Evolutionary conservation across 2,888 invertebrate species (phyloP).

Genomic region (Aleiodes alternator): DNA sequence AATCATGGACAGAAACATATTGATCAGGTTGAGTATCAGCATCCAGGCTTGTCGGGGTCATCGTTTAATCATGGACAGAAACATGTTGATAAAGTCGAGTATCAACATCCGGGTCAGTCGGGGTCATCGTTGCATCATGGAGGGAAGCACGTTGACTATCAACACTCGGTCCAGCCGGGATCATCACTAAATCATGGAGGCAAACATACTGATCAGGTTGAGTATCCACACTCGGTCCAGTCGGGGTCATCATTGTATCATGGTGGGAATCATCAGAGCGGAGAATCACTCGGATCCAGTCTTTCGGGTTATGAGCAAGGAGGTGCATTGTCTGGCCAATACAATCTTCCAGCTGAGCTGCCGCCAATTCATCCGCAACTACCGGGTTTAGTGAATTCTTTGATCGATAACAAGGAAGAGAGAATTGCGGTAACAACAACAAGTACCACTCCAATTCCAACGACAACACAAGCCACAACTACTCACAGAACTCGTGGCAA

Average conservation of each 20-base stretch:
- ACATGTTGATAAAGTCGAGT: slow-evolving; percentile 10
- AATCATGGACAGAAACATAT: slow-evolving; percentile 18
- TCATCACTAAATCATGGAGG: too few species aligned
- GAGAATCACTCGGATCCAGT: too few species aligned
- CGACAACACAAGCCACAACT: slow-evolving; percentile 63
- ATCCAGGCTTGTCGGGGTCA: slow-evolving; percentile 21
- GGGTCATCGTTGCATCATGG: too few species aligned
- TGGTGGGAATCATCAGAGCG: neutral
- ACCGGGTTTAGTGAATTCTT: slow-evolving; percentile 79
- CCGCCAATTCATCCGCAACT: slow-evolving; percentile 79
- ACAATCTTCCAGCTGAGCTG: slow-evolving; percentile 78
- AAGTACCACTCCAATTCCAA: slow-evolving; percentile 54
- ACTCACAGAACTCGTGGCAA: slow-evolving; percentile 65
- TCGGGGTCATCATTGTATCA: too few species aligned
- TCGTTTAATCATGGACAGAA: too few species aligned
- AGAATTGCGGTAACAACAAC: slow-evolving; percentile 49
- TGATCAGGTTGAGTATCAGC: neutral
- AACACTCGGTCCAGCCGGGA: slow-evolving; percentile 33
- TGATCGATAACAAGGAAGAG: slow-evolving; percentile 76
- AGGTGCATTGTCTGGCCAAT: slow-evolving; percentile 63
- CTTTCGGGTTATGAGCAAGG: too few species aligned
- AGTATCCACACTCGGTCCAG: slow-evolving; percentile 21
- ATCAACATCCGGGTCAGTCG: slow-evolving; percentile 27
- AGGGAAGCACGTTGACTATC: slow-evolving; percentile 28
- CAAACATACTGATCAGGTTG: slow-evolving; percentile 30